phyloP scores from a whole-genome alignment of 1,140 invertebrate genomes.

The Eupeodes corollae region DNA sequence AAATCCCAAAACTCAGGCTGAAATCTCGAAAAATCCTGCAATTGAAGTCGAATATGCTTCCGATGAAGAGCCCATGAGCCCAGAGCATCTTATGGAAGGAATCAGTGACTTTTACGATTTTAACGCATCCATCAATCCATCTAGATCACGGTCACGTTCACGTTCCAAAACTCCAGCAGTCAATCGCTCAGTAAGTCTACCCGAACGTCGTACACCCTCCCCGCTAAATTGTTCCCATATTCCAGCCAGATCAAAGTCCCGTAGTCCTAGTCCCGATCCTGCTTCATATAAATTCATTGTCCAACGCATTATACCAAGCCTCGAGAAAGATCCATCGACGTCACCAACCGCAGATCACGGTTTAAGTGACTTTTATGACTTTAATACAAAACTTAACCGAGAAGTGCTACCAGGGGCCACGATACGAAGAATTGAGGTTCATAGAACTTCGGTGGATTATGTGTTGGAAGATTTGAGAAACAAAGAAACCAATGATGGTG shows the following conservation, averaged over 20 bases:
- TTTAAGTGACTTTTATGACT: constrained; percentile 1
- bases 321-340: neutral
- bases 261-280: neutral
- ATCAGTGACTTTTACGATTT: constrained; percentile 35
- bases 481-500: neutral
- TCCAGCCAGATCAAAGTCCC: neutral
- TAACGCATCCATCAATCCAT: constrained; percentile 27
- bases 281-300: neutral
- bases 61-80: constrained; percentile 26
- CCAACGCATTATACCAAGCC: neutral
- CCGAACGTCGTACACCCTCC: neutral
- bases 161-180: constrained; percentile 17
- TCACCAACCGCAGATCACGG: too few species aligned
- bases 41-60: constrained; percentile 17
- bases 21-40: constrained; percentile 5
- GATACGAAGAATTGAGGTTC: neutral
- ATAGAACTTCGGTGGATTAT: neutral
- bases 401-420: neutral
- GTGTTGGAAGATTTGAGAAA: neutral
- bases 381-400: neutral
- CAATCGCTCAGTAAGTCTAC: neutral
- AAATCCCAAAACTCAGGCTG: constrained; percentile 2
- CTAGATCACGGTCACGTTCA: constrained; percentile 22
- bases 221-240: too few species aligned
- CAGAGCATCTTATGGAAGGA: constrained; percentile 30